These are phyloP conservation scores for Epinephelus lanceolatus DNA, from an alignment of 2,113 vertebrate species.

Conservation along the genomic window DNA sequence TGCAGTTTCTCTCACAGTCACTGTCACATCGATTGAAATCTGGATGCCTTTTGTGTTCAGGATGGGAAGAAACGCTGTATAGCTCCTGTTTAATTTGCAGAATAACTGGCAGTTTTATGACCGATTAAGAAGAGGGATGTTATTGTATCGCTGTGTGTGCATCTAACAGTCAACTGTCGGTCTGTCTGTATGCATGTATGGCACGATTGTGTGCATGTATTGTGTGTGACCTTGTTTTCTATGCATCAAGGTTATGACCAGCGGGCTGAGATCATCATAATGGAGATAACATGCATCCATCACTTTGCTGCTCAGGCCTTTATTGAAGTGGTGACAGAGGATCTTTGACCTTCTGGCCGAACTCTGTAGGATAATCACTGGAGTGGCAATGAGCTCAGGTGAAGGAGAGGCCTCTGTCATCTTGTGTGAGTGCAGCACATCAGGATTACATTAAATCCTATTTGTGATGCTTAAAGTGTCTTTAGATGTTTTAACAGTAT, in stretches of 20 bases:
- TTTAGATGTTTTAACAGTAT: slow-evolving; percentile 2
- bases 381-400: slow-evolving; percentile 57
- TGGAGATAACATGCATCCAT: slow-evolving; percentile 63
- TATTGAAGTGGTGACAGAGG: slow-evolving; percentile 58
- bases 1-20: slow-evolving; percentile 2
- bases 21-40: slow-evolving; percentile 49
- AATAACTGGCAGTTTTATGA: slow-evolving; percentile 5
- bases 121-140: not conserved
- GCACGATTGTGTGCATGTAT: slow-evolving; percentile 4
- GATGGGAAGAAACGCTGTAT: not conserved
- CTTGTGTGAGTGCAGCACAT: slow-evolving; percentile 38
- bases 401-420: slow-evolving; percentile 61
- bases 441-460: slow-evolving; percentile 11
- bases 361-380: slow-evolving; percentile 48
- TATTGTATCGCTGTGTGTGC: not conserved
- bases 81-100: slow-evolving; percentile 27
- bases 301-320: slow-evolving; percentile 32
- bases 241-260: slow-evolving; percentile 54
- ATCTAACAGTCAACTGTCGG: not conserved
- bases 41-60: slow-evolving; percentile 35
- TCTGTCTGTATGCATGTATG: slow-evolving; percentile 11
- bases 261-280: slow-evolving; percentile 52
- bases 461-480: no score
- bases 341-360: slow-evolving; percentile 57
- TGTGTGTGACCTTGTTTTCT: slow-evolving; percentile 53